Conservation (phyloP, 2,888 invertebrate species). For the Polylopha cassiicola region DNA sequence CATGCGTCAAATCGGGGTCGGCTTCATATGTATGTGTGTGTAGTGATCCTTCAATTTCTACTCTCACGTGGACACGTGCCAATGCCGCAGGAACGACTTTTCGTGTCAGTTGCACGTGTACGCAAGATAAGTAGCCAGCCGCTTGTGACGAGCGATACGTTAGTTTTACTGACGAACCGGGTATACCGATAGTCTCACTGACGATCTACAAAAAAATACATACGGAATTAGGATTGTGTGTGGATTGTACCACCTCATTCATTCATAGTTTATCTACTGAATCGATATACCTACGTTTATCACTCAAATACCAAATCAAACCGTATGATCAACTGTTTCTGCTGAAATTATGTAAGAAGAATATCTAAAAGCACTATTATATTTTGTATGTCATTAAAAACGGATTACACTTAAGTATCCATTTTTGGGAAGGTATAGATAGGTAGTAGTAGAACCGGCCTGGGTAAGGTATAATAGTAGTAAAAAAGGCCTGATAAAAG, state of each 20-base stretch:
- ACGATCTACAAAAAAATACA: constrained; percentile 82
- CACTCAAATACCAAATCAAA: no score
- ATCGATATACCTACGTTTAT: no score
- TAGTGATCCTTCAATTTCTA: constrained; percentile 94
- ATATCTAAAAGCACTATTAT: no score
- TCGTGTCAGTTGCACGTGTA: constrained; percentile 92
- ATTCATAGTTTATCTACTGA: no score
- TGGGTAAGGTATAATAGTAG: no score
- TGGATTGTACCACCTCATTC: neutral
- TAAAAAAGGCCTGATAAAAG: no score
- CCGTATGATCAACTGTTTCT: no score
- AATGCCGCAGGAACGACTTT: constrained; percentile 87
- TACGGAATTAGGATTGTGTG: neutral
- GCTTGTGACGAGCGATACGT: constrained; percentile 98
- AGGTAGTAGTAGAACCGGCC: no score
- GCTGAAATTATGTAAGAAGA: no score
- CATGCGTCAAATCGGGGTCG: constrained; percentile 95
- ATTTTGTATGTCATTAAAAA: no score
- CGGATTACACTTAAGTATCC: no score
- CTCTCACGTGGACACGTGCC: constrained; percentile 92
- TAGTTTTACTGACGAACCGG: constrained; percentile 94
- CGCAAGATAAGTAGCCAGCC: constrained; percentile 94
- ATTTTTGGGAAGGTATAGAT: no score
- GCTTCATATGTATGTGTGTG: constrained; percentile 97
- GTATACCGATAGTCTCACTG: constrained; percentile 96